phyloP scores from a whole-genome alignment of 2,113 vertebrate genomes.

The Plestiodon gilberti region DNA sequence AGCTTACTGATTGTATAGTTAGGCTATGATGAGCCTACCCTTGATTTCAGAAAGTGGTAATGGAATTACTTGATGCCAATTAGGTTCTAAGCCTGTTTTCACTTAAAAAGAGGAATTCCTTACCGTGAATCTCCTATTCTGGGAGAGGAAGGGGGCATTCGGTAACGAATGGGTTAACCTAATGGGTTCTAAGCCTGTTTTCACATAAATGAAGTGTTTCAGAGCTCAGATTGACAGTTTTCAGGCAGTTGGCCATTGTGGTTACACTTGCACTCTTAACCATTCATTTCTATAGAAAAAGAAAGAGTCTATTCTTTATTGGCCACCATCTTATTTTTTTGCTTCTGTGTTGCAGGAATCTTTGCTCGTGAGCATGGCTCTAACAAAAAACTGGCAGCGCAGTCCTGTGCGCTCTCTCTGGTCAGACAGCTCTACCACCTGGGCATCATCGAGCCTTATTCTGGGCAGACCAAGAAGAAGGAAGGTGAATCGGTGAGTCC shows the following conservation, averaged over 20 bases:
- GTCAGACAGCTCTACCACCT: slow-evolving; percentile 95
- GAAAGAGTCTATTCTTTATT: neutral
- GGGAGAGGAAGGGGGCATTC: too few relatives aligned
- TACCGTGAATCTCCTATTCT: too few relatives aligned
- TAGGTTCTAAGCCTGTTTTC: neutral
- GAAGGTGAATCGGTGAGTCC: slow-evolving; percentile 89
- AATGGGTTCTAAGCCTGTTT: neutral
- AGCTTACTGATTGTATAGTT: neutral
- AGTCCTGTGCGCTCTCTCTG: slow-evolving; percentile 93
- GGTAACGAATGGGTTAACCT: too few relatives aligned
- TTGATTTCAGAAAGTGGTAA: too few relatives aligned
- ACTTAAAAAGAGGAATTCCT: too few relatives aligned
- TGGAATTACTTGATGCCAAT: neutral
- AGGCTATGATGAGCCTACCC: neutral
- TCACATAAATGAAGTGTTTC: neutral
- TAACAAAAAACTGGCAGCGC: slow-evolving; percentile 97
- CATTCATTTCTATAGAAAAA: neutral
- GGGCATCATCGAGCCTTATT: slow-evolving; percentile 88
- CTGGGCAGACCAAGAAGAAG: slow-evolving; percentile 93
- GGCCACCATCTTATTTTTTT: slow-evolving; percentile 23
- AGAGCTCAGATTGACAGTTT: neutral
- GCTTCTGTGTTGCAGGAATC: slow-evolving; percentile 80
- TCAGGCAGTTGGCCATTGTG: neutral
- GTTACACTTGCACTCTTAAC: neutral
- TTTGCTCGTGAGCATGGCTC: slow-evolving; percentile 93